Evolutionary conservation across 1,140 invertebrate species (phyloP), one percentile per base, ranked within the genome.

Genomic region (Procambarus virginalis): DNA sequence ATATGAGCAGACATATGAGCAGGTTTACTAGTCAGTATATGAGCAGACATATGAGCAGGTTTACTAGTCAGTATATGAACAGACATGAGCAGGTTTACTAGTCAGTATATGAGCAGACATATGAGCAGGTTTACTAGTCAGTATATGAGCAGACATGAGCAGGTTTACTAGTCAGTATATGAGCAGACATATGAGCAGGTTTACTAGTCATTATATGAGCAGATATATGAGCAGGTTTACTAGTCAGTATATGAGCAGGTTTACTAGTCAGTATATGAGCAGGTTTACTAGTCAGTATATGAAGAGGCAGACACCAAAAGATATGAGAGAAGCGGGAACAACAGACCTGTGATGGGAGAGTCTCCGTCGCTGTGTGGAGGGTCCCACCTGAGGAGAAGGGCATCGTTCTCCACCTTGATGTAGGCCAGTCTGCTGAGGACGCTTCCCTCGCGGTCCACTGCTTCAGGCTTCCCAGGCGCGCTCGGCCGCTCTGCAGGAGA

Each of bases 301-400:
- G 20, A 17, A 3, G 10, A 68, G 64, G 17, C 20, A 68, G 34
- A 34, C 0, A 34, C 34, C 34, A 34, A 34, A 34, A 34, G 34
- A 0, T 34, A 34, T 34, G 34, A 9, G 12, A 58, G 55, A 58
- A 58, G 6, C 3, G 64, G 64, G 9, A 4, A 34, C 5, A 22
- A 73, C 70, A 22, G 92, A 94, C 95, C 97, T 82, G 96, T 96
- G 91, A 99, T 96, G 14, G 97, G 96, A 9, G 98, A 97, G 46
- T 98, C 98, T 51, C 98, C 98, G 94, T 98, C 97, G 92, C 95
- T 95, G 60, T 94, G 93, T 58, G 98, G 97, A 60, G 96, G 95
- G 86, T 96, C 95, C 98, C 51, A 55, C 51, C 96, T 95, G 82
- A 99, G 95, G 51, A 97, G 97, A 2, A 98, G 96, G 82, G 93